phyloP scores from a whole-genome alignment of 2,888 invertebrate species.

The Amphipyra berbera region DNA sequence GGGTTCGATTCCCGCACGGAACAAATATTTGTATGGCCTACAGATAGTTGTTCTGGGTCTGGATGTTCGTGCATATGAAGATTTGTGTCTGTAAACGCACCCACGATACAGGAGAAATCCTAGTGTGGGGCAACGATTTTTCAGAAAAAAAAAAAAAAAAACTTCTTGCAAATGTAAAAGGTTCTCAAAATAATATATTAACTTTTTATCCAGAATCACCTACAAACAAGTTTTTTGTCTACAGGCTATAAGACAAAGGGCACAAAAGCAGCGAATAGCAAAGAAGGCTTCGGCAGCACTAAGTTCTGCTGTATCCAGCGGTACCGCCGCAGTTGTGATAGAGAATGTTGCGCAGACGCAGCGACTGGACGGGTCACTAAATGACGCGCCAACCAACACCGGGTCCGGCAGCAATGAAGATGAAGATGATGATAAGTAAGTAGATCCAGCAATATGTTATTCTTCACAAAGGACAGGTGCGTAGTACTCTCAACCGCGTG shows the following conservation, averaged over 20 bases:
- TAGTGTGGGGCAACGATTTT: too few species aligned
- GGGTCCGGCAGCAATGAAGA: constrained; percentile 97
- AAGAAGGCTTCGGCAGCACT: constrained; percentile 89
- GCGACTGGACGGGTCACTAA: constrained; percentile 92
- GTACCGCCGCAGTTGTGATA: constrained; percentile 95
- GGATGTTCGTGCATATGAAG: too few species aligned
- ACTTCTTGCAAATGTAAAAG: too few species aligned
- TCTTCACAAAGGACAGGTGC: too few species aligned
- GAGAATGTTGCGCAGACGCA: constrained; percentile 96
- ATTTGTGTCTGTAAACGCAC: too few species aligned
- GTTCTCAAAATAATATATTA: too few species aligned
- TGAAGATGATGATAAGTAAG: constrained; percentile 91
- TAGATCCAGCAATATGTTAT: constrained; percentile 4
- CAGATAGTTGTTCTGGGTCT: too few species aligned
- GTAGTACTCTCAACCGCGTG: too few species aligned
- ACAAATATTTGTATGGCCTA: too few species aligned
- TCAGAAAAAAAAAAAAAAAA: too few species aligned
- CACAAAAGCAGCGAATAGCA: constrained; percentile 94
- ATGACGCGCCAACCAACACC: constrained; percentile 95
- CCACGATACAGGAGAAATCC: too few species aligned
- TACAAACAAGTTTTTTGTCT: neutral
- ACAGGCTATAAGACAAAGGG: constrained; percentile 95
- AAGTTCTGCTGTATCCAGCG: constrained; percentile 92
- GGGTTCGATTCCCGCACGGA: too few species aligned
- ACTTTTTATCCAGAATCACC: neutral